Percentiles rank a stretch among this genome's conserved stretches.
Conservation (phyloP, 2,797 vertebrate species). For the Pogonophryne albipinna region DNA sequence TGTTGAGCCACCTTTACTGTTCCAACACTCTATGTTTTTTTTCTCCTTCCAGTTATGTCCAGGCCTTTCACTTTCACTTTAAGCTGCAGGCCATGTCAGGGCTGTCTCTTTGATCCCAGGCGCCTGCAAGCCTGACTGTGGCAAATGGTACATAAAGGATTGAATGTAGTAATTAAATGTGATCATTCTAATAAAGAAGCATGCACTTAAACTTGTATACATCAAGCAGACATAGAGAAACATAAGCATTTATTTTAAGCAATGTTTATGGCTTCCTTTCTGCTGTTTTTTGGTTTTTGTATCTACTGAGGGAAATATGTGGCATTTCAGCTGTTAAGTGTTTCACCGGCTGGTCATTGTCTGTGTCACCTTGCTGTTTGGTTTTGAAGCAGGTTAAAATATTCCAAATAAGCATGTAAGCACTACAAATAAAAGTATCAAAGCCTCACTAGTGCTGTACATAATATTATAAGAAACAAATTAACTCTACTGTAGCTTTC, state of each 20-base stretch:
- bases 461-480: too few relatives aligned
- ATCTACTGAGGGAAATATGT: not conserved
- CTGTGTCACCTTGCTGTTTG: not conserved
- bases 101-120: slow-evolving; percentile 44
- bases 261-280: not conserved
- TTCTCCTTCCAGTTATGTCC: slow-evolving; percentile 56
- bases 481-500: not conserved
- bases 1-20: slow-evolving; percentile 50
- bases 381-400: not conserved
- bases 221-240: not conserved
- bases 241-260: not conserved
- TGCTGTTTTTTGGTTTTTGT: slow-evolving; percentile 9
- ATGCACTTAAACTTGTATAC: slow-evolving; percentile 16
- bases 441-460: not conserved
- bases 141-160: slow-evolving; percentile 21
- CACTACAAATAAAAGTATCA: not conserved
- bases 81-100: slow-evolving; percentile 48
- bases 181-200: slow-evolving; percentile 29
- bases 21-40: slow-evolving; percentile 32
- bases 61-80: slow-evolving; percentile 46
- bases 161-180: slow-evolving; percentile 10
- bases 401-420: not conserved
- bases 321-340: not conserved
- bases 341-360: not conserved
- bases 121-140: slow-evolving; percentile 28